phyloP scores from a whole-genome alignment of 1,140 invertebrate genomes.

The Panagrolaimus sp. region DNA sequence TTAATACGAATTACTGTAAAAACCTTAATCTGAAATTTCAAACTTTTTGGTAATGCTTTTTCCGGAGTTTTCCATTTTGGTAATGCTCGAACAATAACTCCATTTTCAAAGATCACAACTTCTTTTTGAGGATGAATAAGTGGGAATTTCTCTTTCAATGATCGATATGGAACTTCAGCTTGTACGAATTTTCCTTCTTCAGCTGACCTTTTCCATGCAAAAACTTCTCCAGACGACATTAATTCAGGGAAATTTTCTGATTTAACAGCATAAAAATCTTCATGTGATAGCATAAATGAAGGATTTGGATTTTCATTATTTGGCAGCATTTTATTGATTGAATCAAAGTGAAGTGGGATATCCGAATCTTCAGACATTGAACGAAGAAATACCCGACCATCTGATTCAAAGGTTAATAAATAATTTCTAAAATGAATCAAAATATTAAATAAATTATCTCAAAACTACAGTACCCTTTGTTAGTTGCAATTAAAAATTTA shows the following conservation, averaged over 20 bases:
- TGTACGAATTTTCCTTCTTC: background rate
- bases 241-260: conserved; percentile 22
- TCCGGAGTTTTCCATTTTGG: conserved; percentile 59
- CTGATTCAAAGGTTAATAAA: conserved; percentile 7
- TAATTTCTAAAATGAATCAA: background rate
- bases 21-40: background rate
- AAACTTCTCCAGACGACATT: conserved; percentile 11
- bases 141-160: conserved; percentile 3
- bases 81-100: conserved; percentile 62
- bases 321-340: no score
- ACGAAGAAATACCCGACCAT: conserved; percentile 9
- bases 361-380: background rate
- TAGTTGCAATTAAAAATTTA: background rate
- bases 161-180: background rate
- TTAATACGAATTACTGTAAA: background rate
- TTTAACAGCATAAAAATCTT: conserved; percentile 24
- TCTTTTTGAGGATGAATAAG: conserved; percentile 24
- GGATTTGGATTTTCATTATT: background rate
- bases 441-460: background rate
- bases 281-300: conserved; percentile 19
- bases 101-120: conserved; percentile 37
- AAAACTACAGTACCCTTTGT: background rate
- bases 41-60: conserved; percentile 49
- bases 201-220: background rate
- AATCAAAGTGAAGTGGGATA: no score